Percentiles rank a stretch among this genome's conserved stretches.
phyloP scores from a whole-genome alignment of 1,140 invertebrate species.

The Lerema accius region DNA sequence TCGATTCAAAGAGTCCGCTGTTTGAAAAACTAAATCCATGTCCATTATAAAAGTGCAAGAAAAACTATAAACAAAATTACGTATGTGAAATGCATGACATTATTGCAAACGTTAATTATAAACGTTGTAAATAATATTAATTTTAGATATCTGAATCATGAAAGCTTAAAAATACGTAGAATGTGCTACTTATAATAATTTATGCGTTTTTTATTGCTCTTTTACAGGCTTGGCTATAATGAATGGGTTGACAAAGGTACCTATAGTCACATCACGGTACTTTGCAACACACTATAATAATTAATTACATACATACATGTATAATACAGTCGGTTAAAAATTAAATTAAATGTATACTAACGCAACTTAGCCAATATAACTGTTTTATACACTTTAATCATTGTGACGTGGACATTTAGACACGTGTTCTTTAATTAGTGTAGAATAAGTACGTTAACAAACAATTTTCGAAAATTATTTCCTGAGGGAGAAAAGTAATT shows the following conservation, averaged over 20 bases:
- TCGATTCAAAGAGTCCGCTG: no score
- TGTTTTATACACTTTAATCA: no score
- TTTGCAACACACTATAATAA: not conserved
- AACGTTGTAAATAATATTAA: constrained; percentile 27
- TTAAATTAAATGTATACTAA: no score
- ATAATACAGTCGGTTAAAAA: no score
- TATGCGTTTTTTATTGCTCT: constrained; percentile 20
- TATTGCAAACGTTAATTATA: constrained; percentile 28
- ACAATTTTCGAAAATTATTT: no score
- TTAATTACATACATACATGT: no score
- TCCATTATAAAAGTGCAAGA: not conserved
- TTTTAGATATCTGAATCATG: constrained; percentile 27
- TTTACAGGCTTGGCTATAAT: constrained; percentile 9
- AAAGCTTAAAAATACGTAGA: constrained; percentile 22
- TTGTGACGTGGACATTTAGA: no score
- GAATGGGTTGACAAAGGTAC: constrained; percentile 10
- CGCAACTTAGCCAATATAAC: no score
- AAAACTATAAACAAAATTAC: constrained; percentile 18
- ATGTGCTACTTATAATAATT: constrained; percentile 15
- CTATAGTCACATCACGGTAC: no score
- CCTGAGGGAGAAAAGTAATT: no score
- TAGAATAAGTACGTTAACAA: no score
- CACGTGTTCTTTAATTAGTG: no score
- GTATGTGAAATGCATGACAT: constrained; percentile 27
- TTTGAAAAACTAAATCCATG: constrained; percentile 21